phyloP scores from a whole-genome alignment of 1,140 invertebrate genomes.

The Eriosoma lanigerum region DNA sequence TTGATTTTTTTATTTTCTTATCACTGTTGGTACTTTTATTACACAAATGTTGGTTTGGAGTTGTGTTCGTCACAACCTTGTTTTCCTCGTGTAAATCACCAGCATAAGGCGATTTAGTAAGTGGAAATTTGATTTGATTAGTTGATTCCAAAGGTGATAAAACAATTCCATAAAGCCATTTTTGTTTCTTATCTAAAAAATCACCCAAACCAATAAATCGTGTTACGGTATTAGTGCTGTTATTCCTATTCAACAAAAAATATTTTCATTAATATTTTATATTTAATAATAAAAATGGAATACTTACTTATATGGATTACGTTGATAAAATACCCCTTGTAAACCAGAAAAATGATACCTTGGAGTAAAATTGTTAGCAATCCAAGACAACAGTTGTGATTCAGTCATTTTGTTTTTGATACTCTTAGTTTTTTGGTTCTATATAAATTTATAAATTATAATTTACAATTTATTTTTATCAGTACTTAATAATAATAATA shows the following conservation, averaged over 20 bases:
- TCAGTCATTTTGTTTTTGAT: constrained; percentile 57
- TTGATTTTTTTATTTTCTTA: neutral
- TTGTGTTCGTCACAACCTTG: too few species aligned
- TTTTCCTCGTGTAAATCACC: too few species aligned
- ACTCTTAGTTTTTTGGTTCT: constrained; percentile 2
- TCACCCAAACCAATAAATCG: constrained; percentile 42
- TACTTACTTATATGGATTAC: constrained; percentile 81
- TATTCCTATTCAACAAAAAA: constrained; percentile 29
- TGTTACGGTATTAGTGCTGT: constrained; percentile 25
- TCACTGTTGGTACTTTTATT: constrained; percentile 22
- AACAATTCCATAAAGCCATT: constrained; percentile 51
- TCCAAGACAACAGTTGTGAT: constrained; percentile 77
- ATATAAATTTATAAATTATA: neutral
- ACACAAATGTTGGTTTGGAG: constrained; percentile 31
- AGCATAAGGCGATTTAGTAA: constrained; percentile 27
- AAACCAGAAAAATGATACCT: constrained; percentile 88
- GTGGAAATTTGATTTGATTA: constrained; percentile 1
- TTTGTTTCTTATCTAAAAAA: constrained; percentile 10
- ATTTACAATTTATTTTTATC: too few species aligned
- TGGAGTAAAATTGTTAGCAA: constrained; percentile 82
- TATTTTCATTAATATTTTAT: neutral
- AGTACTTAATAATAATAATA: too few species aligned
- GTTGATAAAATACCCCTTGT: constrained; percentile 80
- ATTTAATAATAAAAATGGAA: constrained; percentile 16
- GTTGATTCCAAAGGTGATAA: neutral